Evolutionary conservation across 30 jellyfish, hydroid and myxozoan genomes (phyloP), one percentile per base, ranked within the genome.

Genomic region (Clytia hemisphaerica): DNA sequence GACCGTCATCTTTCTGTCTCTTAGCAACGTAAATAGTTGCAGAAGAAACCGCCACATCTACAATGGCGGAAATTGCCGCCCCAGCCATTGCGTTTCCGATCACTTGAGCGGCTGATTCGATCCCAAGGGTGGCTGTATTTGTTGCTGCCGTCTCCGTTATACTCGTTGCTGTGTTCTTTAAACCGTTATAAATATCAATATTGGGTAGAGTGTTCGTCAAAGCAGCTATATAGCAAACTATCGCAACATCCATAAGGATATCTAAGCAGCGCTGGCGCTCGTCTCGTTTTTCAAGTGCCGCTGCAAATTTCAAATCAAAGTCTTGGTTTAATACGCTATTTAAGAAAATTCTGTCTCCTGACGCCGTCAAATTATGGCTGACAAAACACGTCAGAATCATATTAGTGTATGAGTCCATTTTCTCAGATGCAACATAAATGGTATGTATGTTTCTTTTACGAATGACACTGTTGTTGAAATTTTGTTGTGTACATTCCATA

Each of bases 101-200:
- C 22, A 82, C 98, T 70, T 89, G 98, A 15, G 93, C 98, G 9
- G 98, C 98, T 1, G 98, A 53, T 51, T 89, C 98, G 30, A 89
- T 79, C 53, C 95, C 71, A 33, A 89, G 83, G 4, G 98, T 89
- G 21, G 98, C 98, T 26, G 94, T 76, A 73, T 93, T 89, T 47
- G 80, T 88, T 12, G 98, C 91, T 12, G 98, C 98, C 2, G 94
- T 82, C 61, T 82, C 93, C 0, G 98, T 80, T 15, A 89, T 64
- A 7, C 93, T 80, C 25, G 75, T 74, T 18, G 94, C 95, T 7
- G 93, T 89, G 0, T 81, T 87, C 53, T 89, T 89, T 29, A 89
- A 50, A 25, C 78, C 92, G 45, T 80, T 83, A 12, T 71, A 34
- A 29, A 79, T 25, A n/a, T 67, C 88, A 15, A 47, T 68, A 59